Evolutionary conservation across 2,797 vertebrate genomes (phyloP), one percentile per base, ranked within the genome.

Genomic region (Sebastes dallii): DNA sequence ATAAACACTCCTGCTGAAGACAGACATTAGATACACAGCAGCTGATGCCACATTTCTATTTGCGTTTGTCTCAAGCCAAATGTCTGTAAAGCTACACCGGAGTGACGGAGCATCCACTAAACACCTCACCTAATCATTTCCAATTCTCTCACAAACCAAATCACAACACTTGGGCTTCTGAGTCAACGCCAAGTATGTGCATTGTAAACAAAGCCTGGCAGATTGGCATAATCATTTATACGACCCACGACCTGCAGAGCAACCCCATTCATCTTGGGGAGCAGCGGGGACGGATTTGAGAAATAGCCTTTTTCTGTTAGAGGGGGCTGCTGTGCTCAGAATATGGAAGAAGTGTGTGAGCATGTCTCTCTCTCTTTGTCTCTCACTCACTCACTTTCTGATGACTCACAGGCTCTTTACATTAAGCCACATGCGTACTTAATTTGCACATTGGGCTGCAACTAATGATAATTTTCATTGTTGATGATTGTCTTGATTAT

Each of bases 211-310:
- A 25, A 74, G 58, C 25, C 1, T 2, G 4, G 25, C 39, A 66
- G 20, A 72, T n/a, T 60, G 69, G 7, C 72, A 4, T 39, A 8
- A 82, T 80, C 62, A 59, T 82, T 77, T 55, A 72, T 29, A 46
- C 6, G 34, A 72, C 54, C 74, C 68, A 3, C 1, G 30, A 80
- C 70, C 75, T 54, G 25, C 65, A 32, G 36, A 56, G 39, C 24
- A 22, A 13, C 27, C 9, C 39, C 66, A 74, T 88, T 75, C 42
- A 30, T 79, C 71, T 66, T 14, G 5, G 4, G 14, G 50, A 56
- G 65, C 9, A 36, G 16, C 3, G 30, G 50, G 34, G 71, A 72
- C 29, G 14, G 29, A 30, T 29, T 29, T 52, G 72, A 79, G n/a
- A 73, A 81, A 75, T 67, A 4, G 20, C 7, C 32, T 46, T 46